phyloP scores from a whole-genome alignment of 2,113 vertebrate species.

The Dicrurus megarhynchus region DNA sequence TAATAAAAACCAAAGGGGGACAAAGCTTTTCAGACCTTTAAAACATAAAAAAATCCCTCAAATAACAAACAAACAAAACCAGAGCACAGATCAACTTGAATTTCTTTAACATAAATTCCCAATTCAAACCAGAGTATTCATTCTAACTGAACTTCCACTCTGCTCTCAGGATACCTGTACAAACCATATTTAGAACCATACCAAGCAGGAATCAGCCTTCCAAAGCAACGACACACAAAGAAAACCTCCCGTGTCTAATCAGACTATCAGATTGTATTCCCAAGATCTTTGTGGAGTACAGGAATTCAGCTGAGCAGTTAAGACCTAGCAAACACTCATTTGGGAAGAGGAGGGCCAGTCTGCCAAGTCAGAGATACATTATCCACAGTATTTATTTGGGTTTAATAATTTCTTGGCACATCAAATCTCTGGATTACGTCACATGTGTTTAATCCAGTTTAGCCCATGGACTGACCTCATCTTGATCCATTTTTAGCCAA shows the following conservation, averaged over 20 bases:
- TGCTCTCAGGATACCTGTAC: background rate
- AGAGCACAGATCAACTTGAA: background rate
- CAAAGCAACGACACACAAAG: background rate
- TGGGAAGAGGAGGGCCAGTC: background rate
- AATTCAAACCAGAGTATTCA: background rate
- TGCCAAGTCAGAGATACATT: background rate
- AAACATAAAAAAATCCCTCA: accelerated
- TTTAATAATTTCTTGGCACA: background rate
- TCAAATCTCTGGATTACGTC: background rate
- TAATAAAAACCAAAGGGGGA: background rate
- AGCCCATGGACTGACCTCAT: background rate
- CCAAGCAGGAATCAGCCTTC: background rate
- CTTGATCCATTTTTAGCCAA: background rate
- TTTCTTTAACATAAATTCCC: background rate
- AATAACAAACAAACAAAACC: background rate
- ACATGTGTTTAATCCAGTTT: background rate
- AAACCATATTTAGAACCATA: background rate
- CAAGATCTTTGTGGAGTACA: background rate
- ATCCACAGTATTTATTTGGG: background rate
- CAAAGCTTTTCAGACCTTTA: background rate
- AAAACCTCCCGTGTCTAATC: background rate
- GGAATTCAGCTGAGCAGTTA: background rate
- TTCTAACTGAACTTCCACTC: background rate
- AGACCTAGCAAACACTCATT: background rate
- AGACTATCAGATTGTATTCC: background rate